Evolutionary conservation across 2,888 invertebrate genomes (phyloP).

Genomic region (Globia sparganii): DNA sequence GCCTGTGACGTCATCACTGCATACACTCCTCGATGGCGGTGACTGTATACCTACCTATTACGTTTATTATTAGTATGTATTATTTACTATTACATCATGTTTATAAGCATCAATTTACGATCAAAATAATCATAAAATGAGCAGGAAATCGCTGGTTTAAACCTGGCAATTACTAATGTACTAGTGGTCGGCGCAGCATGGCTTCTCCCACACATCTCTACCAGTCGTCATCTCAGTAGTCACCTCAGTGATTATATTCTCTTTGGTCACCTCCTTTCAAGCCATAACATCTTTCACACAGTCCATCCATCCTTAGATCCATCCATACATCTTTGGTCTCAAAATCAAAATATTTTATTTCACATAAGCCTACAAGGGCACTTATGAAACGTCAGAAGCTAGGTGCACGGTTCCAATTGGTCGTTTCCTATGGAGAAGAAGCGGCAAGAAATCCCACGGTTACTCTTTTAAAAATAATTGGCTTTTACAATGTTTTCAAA

Average conservation of each 20-base stretch:
- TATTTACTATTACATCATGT: constrained; percentile 1
- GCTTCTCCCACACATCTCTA: neutral
- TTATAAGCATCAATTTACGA: neutral
- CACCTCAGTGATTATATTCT: too few species aligned
- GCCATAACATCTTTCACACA: neutral
- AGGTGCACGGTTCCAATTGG: too few species aligned
- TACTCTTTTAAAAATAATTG: too few species aligned
- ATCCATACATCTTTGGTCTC: too few species aligned
- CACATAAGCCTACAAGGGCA: too few species aligned
- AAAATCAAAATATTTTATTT: too few species aligned
- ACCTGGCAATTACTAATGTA: neutral
- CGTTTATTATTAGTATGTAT: neutral
- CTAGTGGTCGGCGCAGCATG: neutral
- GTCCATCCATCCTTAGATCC: too few species aligned
- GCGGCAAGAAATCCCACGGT: too few species aligned
- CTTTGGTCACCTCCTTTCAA: neutral
- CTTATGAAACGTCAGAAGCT: too few species aligned
- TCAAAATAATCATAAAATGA: neutral
- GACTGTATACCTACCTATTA: neutral
- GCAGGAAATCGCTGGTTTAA: neutral
- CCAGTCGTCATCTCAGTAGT: neutral
- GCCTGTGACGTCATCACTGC: constrained; percentile 4
- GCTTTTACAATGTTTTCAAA: too few species aligned
- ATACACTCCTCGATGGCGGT: neutral
- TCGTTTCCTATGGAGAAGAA: too few species aligned